Percentiles rank a stretch among this genome's conserved stretches.
phyloP scores from a whole-genome alignment of 37 sponge, comb jelly and placozoan genomes.

The Geodia barretti region DNA sequence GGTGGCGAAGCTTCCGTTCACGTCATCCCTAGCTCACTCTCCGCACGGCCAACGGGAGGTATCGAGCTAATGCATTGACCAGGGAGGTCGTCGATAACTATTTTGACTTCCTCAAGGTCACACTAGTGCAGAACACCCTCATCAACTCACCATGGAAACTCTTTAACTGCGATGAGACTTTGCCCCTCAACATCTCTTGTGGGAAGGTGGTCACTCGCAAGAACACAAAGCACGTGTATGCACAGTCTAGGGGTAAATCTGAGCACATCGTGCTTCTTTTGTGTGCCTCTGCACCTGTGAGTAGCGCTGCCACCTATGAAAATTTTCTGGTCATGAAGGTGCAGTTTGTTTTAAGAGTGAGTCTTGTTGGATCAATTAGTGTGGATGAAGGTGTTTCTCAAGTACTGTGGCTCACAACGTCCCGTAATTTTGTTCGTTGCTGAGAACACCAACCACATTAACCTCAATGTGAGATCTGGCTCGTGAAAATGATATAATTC shows the following conservation, averaged over 20 bases:
- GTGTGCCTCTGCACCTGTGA: conserved; percentile 1
- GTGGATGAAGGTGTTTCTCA: too few species aligned
- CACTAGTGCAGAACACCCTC: too few species aligned
- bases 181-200: neutral
- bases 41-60: neutral
- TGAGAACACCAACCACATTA: too few species aligned
- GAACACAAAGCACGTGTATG: neutral
- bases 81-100: neutral
- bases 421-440: too few species aligned
- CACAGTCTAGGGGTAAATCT: conserved; percentile 7
- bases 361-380: too few species aligned
- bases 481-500: too few species aligned
- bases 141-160: too few species aligned
- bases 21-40: conserved; percentile 5
- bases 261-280: conserved; percentile 8
- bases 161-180: conserved; percentile 5
- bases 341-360: too few species aligned
- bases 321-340: too few species aligned
- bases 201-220: neutral
- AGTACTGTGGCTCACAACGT: too few species aligned
- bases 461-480: too few species aligned
- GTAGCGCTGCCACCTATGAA: conserved; percentile 15
- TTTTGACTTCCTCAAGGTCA: neutral
- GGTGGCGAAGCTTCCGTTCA: neutral
- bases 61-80: neutral